Evolutionary conservation across 2,113 vertebrate species (phyloP).

Genomic region (Salvelinus fontinalis): DNA sequence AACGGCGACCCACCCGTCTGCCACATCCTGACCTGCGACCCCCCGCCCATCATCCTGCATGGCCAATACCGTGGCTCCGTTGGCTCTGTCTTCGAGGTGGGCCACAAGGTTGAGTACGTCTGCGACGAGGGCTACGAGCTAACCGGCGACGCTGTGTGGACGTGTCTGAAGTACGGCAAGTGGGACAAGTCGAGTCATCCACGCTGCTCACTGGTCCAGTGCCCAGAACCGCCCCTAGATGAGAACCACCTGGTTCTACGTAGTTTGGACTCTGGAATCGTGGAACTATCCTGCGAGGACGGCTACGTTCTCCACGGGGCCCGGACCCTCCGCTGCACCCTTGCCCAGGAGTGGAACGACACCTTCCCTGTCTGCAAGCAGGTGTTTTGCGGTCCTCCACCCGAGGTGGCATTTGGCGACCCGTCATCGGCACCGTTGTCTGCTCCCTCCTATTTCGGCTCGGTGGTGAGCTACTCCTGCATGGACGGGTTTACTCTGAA

Average conservation of each 20-base stretch:
- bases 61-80: slow-evolving; percentile 77
- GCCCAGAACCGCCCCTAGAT: slow-evolving; percentile 86
- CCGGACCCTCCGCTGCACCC: slow-evolving; percentile 82
- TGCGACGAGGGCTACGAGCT: slow-evolving; percentile 93
- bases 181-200: slow-evolving; percentile 85
- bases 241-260: slow-evolving; percentile 89
- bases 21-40: slow-evolving; percentile 84
- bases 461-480: slow-evolving; percentile 82
- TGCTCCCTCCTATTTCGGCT: slow-evolving; percentile 76
- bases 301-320: slow-evolving; percentile 86
- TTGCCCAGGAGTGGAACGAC: slow-evolving; percentile 89
- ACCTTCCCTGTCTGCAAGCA: slow-evolving; percentile 89
- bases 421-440: slow-evolving; percentile 55
- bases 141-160: slow-evolving; percentile 84
- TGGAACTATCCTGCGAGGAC: slow-evolving; percentile 88
- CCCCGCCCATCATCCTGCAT: slow-evolving; percentile 81
- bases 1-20: slow-evolving; percentile 82
- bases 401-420: slow-evolving; percentile 85
- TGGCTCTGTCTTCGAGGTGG: slow-evolving; percentile 79
- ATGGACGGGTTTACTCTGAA: slow-evolving; percentile 88
- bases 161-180: slow-evolving; percentile 86
- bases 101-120: slow-evolving; percentile 85
- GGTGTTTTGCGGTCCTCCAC: slow-evolving; percentile 82
- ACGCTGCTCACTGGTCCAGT: slow-evolving; percentile 85
- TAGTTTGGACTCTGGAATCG: slow-evolving; percentile 77